Conservation (phyloP, 2,113 vertebrate genomes). For the Apteryx mantelli region DNA sequence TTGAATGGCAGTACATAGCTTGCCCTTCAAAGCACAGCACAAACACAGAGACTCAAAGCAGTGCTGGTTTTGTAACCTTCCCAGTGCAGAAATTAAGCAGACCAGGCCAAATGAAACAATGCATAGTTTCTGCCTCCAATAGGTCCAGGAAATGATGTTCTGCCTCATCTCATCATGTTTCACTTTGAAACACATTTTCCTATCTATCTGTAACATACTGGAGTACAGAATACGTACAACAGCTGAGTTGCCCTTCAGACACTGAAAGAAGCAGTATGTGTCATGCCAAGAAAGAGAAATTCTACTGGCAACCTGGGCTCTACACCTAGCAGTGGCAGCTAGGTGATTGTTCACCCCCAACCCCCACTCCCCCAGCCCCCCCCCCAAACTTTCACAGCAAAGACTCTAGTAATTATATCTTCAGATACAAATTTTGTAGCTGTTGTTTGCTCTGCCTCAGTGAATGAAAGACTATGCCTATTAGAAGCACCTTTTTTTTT, state of each 20-base stretch:
- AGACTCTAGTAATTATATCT: neutral
- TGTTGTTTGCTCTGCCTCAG: neutral
- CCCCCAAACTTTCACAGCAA: neutral
- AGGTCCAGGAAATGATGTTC: fast-evolving
- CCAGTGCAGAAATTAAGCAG: neutral
- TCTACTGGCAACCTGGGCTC: neutral
- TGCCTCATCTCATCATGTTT: fast-evolving
- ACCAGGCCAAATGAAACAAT: neutral
- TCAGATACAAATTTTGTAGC: neutral
- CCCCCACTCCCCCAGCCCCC: too few species aligned
- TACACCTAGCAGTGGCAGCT: neutral
- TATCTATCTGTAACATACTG: neutral
- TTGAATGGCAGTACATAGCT: neutral
- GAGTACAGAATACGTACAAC: fast-evolving
- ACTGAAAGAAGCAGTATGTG: fast-evolving
- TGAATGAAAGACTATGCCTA: neutral
- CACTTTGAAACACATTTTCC: neutral
- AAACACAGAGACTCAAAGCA: neutral
- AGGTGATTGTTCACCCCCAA: too few species aligned
- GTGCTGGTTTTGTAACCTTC: neutral
- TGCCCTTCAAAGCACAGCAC: neutral
- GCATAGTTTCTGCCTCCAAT: neutral
- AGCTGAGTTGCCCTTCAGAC: neutral
- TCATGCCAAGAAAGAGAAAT: neutral
- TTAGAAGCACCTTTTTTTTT: neutral